These are phyloP conservation scores for Calonectris borealis DNA, from an alignment of 2,113 vertebrate genomes.

Conservation along the genomic window DNA sequence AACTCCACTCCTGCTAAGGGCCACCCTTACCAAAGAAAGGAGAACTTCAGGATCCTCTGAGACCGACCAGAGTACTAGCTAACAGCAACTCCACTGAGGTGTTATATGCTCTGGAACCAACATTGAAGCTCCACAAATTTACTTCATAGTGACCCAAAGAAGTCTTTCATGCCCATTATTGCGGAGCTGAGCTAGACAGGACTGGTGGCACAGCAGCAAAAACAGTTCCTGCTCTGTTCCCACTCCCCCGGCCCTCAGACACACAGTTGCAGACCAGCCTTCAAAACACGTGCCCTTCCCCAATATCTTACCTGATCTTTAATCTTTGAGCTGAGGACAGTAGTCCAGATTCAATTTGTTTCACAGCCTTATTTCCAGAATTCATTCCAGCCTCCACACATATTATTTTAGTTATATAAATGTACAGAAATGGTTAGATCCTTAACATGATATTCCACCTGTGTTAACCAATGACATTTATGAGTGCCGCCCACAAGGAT, in stretches of 20 bases:
- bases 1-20: not conserved
- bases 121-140: not conserved
- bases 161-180: not conserved
- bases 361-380: not conserved
- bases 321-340: not conserved
- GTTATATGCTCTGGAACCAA: not conserved
- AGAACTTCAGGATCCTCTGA: not conserved
- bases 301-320: not conserved
- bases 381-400: not conserved
- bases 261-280: not conserved
- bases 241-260: not conserved
- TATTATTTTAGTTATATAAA: not conserved
- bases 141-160: not conserved
- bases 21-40: not conserved
- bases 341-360: not conserved
- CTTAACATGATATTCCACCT: constrained; percentile 76
- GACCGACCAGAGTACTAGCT: not conserved
- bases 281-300: not conserved
- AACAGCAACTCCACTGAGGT: not conserved
- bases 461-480: constrained; percentile 72
- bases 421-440: not conserved
- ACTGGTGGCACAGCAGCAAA: not conserved
- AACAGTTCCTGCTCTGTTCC: not conserved
- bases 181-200: not conserved
- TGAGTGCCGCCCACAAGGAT: constrained; percentile 52